Conservation (phyloP, 2,113 vertebrate genomes). For the Trochalopteron elliotii region DNA sequence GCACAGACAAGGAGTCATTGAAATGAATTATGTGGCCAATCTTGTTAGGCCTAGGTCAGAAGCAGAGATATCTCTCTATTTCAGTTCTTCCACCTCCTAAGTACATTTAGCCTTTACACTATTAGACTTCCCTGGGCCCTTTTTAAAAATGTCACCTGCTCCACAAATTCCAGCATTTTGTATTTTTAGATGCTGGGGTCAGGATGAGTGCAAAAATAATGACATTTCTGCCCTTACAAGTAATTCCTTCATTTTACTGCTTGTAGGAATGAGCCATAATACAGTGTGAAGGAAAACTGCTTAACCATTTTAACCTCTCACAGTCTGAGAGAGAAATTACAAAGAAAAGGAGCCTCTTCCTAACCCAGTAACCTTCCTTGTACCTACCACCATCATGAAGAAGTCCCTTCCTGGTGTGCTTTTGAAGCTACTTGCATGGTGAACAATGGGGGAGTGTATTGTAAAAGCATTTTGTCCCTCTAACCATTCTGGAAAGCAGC, state of each 20-base stretch:
- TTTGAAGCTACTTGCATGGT: slow-evolving; percentile 9
- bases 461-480: not conserved
- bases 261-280: slow-evolving; percentile 55
- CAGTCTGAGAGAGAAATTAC: slow-evolving; percentile 39
- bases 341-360: slow-evolving; percentile 18
- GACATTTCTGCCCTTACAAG: slow-evolving; percentile 67
- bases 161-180: slow-evolving; percentile 72
- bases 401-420: not conserved
- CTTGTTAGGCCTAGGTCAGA: slow-evolving; percentile 66
- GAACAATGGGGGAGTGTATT: not conserved
- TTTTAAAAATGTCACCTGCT: slow-evolving; percentile 73
- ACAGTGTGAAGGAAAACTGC: slow-evolving; percentile 51
- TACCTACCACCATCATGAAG: not conserved
- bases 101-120: slow-evolving; percentile 68
- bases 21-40: slow-evolving; percentile 66
- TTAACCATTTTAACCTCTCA: slow-evolving; percentile 63
- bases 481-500: not conserved
- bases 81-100: slow-evolving; percentile 52
- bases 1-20: slow-evolving; percentile 68
- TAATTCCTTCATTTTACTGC: slow-evolving; percentile 65
- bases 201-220: slow-evolving; percentile 70
- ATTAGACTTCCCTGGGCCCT: slow-evolving; percentile 64
- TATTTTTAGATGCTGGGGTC: slow-evolving; percentile 77
- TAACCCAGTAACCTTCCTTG: not conserved
- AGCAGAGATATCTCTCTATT: slow-evolving; percentile 66